Base-by-base conservation (phyloP, 2,888 invertebrate genomes). In the Alviniconcha strummeri region DNA sequence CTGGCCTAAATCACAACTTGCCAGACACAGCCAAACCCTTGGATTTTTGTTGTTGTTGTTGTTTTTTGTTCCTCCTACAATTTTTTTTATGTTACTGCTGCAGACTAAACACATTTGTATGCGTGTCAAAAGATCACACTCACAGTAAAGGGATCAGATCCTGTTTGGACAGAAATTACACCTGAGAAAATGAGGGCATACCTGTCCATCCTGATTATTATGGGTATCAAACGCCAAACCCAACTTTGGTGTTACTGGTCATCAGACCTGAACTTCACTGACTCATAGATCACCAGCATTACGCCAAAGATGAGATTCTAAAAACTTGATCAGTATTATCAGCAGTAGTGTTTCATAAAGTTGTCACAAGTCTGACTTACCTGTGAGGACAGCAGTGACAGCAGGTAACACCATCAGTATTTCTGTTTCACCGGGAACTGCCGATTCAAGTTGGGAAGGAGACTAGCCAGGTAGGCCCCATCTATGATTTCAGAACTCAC, bases 191-290 rank as follows among this genome's bases (percentile, higher is more conserved):
- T 80, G 15, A 60, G 69, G 9, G 69, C 69, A 2, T 55, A 69
- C n/a, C 15, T 78, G 11, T 9, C 52, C 5, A 54, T 69, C 17
- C 52, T 80, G 4, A 80, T 80, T 15, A 69, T 69, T 67, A 52
- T 80, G 80, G 69, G 80, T 8, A 67, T 80, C 19, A 80, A 80
- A 36, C 52, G 19, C 5, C 80, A 19, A 5, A n/a, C 55, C 8
- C 55, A 11, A n/a, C 80, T 80, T 6, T 80, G 80, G 80, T 80
- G 80, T 19, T 80, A 80, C 80, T 80, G 80, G 80, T 80, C 80
- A n/a, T 17, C 67, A 13, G 80, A 80, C 19, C 67, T 54, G 13
- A 7, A 54, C 3, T 80, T 78, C 15, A 9, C 11, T 5, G 78
- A 78, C 36, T 36, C 78, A 5, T 80, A 69, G 80, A 54, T 80